Percentiles rank a stretch among this genome's conserved stretches.
phyloP scores from a whole-genome alignment of 2,113 vertebrate species.

The Noturus placidus region DNA sequence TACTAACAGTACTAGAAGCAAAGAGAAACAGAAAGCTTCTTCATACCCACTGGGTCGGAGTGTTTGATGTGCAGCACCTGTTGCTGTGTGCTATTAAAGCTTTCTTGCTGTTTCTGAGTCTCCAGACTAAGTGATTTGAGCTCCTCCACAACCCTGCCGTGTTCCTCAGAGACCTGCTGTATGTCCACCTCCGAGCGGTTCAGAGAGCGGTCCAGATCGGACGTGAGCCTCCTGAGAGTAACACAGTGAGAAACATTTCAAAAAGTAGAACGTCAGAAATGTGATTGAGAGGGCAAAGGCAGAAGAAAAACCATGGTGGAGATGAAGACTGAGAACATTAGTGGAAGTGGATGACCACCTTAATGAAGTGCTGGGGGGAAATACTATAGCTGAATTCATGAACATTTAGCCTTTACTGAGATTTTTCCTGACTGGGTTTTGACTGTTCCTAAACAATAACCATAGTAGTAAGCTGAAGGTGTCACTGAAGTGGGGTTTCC shows the following conservation, averaged over 20 bases:
- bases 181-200: constrained; percentile 74
- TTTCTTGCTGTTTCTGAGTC: constrained; percentile 72
- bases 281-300: background rate
- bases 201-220: constrained; percentile 78
- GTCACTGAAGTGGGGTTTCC: background rate
- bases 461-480: background rate
- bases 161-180: constrained; percentile 64
- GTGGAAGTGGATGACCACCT: background rate
- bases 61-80: constrained; percentile 88
- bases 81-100: constrained; percentile 75
- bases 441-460: background rate
- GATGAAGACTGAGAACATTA: background rate
- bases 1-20: background rate
- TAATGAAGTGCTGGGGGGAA: background rate
- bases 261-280: background rate
- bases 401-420: background rate
- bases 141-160: constrained; percentile 67
- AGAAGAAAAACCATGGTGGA: background rate
- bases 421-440: background rate
- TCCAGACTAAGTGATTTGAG: constrained; percentile 73
- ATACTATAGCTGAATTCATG: background rate
- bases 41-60: constrained; percentile 86
- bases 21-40: background rate
- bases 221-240: constrained; percentile 75
- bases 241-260: background rate